These are phyloP conservation scores for Elysia chlorotica DNA, from an alignment of 1,140 invertebrate genomes.

Conservation along the genomic window DNA sequence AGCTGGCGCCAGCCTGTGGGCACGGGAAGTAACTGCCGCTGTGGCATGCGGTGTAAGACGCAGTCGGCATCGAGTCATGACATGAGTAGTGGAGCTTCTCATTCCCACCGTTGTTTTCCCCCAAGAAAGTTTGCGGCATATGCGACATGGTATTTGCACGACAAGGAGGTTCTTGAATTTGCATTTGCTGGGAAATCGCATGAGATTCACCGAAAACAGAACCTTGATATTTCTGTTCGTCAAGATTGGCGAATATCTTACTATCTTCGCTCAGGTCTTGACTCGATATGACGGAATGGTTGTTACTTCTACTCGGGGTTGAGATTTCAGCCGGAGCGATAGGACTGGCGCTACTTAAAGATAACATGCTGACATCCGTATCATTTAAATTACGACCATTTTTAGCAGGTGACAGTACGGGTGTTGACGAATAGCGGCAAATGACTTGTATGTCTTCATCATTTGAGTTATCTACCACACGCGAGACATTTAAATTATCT, in stretches of 20 bases:
- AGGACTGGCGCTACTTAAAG: slow-evolving; percentile 17
- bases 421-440: slow-evolving; percentile 29
- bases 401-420: slow-evolving; percentile 1
- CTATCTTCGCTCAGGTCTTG: no score
- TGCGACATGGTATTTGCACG: slow-evolving; percentile 5
- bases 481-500: background rate
- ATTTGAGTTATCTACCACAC: background rate
- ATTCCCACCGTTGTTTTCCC: no score
- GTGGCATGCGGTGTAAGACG: background rate
- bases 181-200: background rate
- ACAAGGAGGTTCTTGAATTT: background rate
- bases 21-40: background rate
- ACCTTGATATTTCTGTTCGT: background rate
- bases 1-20: slow-evolving; percentile 1
- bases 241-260: background rate
- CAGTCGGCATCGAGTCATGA: background rate
- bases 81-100: background rate
- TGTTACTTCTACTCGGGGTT: background rate
- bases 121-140: slow-evolving; percentile 4
- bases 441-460: slow-evolving; percentile 30
- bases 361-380: slow-evolving; percentile 8
- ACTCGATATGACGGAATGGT: no score
- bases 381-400: slow-evolving; percentile 1
- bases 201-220: background rate
- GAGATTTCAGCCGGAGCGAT: background rate